Evolutionary conservation across 2,888 invertebrate species (phyloP).

Genomic region (Dynastes hyllus): DNA sequence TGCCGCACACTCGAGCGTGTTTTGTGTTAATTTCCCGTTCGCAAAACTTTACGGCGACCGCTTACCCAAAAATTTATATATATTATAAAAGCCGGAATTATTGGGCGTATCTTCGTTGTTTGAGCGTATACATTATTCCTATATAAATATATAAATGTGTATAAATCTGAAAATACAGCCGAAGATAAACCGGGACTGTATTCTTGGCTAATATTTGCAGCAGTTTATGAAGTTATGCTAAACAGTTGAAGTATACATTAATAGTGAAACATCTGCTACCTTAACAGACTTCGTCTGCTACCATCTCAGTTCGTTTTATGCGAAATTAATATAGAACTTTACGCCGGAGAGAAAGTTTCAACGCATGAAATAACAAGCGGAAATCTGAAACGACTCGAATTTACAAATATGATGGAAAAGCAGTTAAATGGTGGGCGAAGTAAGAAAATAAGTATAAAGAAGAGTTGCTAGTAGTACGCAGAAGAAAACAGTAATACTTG

Average conservation of each 20-base stretch:
- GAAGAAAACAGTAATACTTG: too few species aligned
- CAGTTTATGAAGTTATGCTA: slow-evolving; percentile 61
- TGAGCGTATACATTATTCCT: slow-evolving; percentile 22
- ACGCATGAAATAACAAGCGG: slow-evolving; percentile 49
- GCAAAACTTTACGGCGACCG: slow-evolving; percentile 16
- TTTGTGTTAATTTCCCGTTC: slow-evolving; percentile 4
- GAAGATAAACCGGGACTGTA: slow-evolving; percentile 57
- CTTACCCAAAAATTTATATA: slow-evolving; percentile 33
- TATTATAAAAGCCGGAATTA: slow-evolving; percentile 33
- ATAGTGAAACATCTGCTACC: slow-evolving; percentile 60
- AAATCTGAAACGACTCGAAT: slow-evolving; percentile 47
- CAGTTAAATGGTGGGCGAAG: slow-evolving; percentile 26
- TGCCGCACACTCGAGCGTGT: background rate
- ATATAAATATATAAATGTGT: slow-evolving; percentile 41
- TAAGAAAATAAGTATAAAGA: slow-evolving; percentile 26
- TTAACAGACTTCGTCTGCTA: slow-evolving; percentile 43
- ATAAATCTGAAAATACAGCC: slow-evolving; percentile 48
- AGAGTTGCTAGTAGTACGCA: background rate
- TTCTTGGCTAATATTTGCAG: slow-evolving; percentile 59
- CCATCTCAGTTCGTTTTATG: slow-evolving; percentile 49
- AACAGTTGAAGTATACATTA: slow-evolving; percentile 60
- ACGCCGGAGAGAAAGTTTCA: slow-evolving; percentile 47
- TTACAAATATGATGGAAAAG: slow-evolving; percentile 39
- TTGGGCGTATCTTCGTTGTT: slow-evolving; percentile 38
- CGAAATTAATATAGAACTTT: slow-evolving; percentile 52